Percentiles rank a stretch among this genome's conserved stretches.
Conservation (phyloP, 2,113 vertebrate species). For the Salvelinus sp. region DNA sequence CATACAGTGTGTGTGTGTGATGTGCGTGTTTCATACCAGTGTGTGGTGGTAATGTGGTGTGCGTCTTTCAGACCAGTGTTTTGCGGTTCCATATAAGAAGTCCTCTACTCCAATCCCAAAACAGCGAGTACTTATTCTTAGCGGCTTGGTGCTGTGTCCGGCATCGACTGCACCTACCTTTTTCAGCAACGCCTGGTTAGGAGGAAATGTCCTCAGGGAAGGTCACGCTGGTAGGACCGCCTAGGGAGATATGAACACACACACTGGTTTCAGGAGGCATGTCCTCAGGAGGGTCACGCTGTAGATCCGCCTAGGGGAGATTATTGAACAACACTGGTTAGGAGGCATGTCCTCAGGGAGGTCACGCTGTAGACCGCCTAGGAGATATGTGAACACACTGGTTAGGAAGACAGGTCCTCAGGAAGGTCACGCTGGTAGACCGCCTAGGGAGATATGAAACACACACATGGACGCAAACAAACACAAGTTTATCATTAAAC, state of each 20-base stretch:
- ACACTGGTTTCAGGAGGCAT: constrained; percentile 83
- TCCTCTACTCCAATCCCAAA: constrained; percentile 90
- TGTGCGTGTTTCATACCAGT: too few species aligned
- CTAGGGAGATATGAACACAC: constrained; percentile 66
- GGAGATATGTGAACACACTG: constrained; percentile 66
- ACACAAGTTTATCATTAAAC: too few species aligned
- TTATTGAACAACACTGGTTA: too few species aligned
- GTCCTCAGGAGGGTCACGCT: constrained; percentile 86
- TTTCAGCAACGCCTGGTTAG: constrained; percentile 87
- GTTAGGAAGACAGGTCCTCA: constrained; percentile 87
- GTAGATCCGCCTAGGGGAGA: too few species aligned
- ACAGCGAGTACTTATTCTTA: constrained; percentile 90
- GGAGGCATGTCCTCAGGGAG: constrained; percentile 86
- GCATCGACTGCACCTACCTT: constrained; percentile 85
- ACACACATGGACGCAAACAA: background rate
- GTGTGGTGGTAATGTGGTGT: too few species aligned
- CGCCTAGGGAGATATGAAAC: constrained; percentile 71
- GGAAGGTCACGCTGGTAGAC: constrained; percentile 82
- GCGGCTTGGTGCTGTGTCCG: constrained; percentile 87
- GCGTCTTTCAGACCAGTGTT: constrained; percentile 17
- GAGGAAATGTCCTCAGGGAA: constrained; percentile 88
- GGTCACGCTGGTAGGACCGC: constrained; percentile 79
- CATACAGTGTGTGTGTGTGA: too few species aligned
- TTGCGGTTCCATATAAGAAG: constrained; percentile 94
- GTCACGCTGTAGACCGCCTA: constrained; percentile 85